These are phyloP conservation scores for Gymnorhina tibicen DNA, from an alignment of 2,113 vertebrate species.

Conservation along the genomic window DNA sequence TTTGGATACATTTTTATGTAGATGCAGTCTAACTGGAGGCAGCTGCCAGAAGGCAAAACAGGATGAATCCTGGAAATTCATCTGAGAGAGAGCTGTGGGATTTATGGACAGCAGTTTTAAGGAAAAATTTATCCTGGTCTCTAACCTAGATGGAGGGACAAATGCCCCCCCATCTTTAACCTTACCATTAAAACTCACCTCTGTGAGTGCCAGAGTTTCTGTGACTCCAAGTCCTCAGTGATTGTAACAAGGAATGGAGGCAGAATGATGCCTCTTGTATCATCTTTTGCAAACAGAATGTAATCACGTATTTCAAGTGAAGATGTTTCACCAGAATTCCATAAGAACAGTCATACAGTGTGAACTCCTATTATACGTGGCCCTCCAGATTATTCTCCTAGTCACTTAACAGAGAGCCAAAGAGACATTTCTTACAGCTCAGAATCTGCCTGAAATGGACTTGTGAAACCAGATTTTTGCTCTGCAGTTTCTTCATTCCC, in stretches of 20 bases:
- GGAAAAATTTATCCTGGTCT: not conserved
- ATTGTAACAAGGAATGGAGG: not conserved
- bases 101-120: not conserved
- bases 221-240: not conserved
- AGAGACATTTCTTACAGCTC: not conserved
- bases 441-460: not conserved
- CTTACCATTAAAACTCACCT: not conserved
- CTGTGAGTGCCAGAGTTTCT: not conserved
- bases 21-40: not conserved
- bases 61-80: not conserved
- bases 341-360: not conserved
- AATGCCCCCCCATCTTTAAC: not conserved
- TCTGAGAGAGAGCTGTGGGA: not conserved
- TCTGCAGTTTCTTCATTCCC: not conserved
- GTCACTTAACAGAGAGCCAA: not conserved
- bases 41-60: not conserved
- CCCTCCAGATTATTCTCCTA: not conserved
- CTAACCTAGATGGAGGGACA: not conserved
- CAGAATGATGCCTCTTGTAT: not conserved
- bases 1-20: not conserved
- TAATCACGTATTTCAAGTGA: not conserved
- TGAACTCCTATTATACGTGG: not conserved
- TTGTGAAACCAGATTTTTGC: not conserved
- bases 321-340: not conserved
- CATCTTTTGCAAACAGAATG: not conserved